Evolutionary conservation across 2,888 invertebrate species (phyloP), one percentile per base, ranked within the genome.

Genomic region (Scrobipalpa atriplicella): DNA sequence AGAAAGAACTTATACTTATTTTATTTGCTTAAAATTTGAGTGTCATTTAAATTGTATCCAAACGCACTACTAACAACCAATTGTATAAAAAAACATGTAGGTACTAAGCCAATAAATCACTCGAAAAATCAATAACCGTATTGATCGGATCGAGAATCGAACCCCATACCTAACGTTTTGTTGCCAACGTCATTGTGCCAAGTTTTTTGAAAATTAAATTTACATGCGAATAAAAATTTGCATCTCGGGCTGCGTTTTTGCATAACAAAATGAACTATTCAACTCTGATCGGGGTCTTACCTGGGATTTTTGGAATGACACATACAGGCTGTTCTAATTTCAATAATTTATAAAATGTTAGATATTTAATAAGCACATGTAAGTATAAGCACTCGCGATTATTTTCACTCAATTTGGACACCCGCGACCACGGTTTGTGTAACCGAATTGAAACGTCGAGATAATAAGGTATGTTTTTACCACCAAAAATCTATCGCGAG

Each of bases 201-300:
- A 13, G 21, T 70, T 51, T 70, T 74, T 79, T 81, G 76, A 78
- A 74, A 69, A 70, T 52, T 68, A 68, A 77, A 92, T 92, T 91
- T 89, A 87, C 91, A 91, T 90, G 78, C 82, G 76, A 89, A 90
- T 85, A 81, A 70, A 39, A 63, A 81, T 92, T 91, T 91, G 90
- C 92, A 92, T 92, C 90, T 92, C 89, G 84, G 82, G 89, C 91
- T 91, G 87, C 90, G 75, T 75, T 86, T 90, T 90, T 89, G 89
- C 90, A 92, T 90, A 83, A 91, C 86, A 89, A 89, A 84, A 81
- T 78, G 75, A 77, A 75, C 79, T 79, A 83, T 90, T 89, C 83
- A 78, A 70, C 69, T 70, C 68, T 64, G 69, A 70, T 66, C 85
- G 78, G 70, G 71, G 71, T 65, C 71, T 74, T 86, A 88, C 89